Conservation (phyloP, 2,113 vertebrate genomes). For the Rhadina sibilatrix region DNA sequence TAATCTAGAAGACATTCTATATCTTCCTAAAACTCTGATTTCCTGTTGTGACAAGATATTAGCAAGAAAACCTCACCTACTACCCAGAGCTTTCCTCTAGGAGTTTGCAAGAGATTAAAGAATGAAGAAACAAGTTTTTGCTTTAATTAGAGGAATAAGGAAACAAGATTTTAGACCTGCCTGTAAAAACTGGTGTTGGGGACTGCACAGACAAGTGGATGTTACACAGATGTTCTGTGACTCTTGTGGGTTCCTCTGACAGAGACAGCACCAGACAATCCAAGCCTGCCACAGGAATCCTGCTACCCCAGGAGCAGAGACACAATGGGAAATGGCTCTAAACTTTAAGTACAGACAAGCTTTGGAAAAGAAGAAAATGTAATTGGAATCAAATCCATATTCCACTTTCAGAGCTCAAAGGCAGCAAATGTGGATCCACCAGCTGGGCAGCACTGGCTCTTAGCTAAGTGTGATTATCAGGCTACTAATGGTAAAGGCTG, state of each 20-base stretch:
- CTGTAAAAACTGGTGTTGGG: not conserved
- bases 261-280: not conserved
- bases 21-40: not conserved
- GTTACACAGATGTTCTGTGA: not conserved
- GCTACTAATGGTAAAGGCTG: not conserved
- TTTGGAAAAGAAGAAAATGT: not conserved
- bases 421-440: not conserved
- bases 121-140: not conserved
- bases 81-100: not conserved
- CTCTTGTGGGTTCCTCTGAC: not conserved
- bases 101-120: not conserved
- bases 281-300: not conserved
- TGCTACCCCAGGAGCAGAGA: not conserved
- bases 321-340: not conserved
- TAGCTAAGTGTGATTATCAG: not conserved
- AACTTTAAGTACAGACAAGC: not conserved
- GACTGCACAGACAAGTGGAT: not conserved
- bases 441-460: not conserved
- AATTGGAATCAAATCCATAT: not conserved
- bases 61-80: not conserved
- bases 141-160: not conserved
- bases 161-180: not conserved
- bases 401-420: not conserved
- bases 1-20: not conserved
- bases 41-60: not conserved